These are phyloP conservation scores for Melanotaenia parkinsoni DNA, from an alignment of 2,797 vertebrate species.

Conservation along the genomic window DNA sequence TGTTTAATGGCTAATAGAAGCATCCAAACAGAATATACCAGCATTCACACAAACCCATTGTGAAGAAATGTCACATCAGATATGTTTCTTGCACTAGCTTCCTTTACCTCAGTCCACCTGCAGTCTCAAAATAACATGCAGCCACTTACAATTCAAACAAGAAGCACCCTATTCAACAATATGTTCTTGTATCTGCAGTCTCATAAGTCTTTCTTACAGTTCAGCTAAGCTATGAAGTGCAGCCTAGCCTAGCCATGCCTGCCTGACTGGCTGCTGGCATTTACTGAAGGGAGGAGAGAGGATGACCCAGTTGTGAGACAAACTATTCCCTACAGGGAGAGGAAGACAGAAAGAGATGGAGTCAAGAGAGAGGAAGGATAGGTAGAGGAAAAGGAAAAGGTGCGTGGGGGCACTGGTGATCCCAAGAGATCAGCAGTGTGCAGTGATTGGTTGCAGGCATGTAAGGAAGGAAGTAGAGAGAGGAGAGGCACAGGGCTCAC, in stretches of 20 bases:
- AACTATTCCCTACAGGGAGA: conserved; percentile 68
- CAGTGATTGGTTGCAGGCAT: conserved; percentile 67
- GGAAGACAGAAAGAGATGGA: conserved; percentile 17
- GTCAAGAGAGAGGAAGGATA: conserved; percentile 29
- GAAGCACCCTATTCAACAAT: conserved; percentile 8
- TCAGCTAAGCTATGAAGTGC: conserved; percentile 36
- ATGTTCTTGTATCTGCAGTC: conserved; percentile 35
- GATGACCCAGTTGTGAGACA: conserved; percentile 83
- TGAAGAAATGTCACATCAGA: conserved; percentile 27
- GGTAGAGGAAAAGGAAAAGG: conserved; percentile 52
- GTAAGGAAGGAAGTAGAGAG: conserved; percentile 36
- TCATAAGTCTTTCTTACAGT: conserved; percentile 35
- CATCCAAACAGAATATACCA: conserved; percentile 14
- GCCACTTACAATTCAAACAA: conserved; percentile 11
- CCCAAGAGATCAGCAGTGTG: conserved; percentile 57
- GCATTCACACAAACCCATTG: conserved; percentile 7
- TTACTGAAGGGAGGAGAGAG: conserved; percentile 72
- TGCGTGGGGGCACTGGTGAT: conserved; percentile 45
- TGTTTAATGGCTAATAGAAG: conserved; percentile 22
- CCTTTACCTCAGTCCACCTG: conserved; percentile 8
- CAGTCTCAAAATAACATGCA: conserved; percentile 19
- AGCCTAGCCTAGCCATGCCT: conserved; percentile 40
- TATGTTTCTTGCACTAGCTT: conserved; percentile 11
- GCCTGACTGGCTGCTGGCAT: conserved; percentile 57
- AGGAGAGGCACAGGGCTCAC: conserved; percentile 55